Evolutionary conservation across 2,113 vertebrate genomes (phyloP), one percentile per base, ranked within the genome.

Genomic region (Pristiophorus japonicus): DNA sequence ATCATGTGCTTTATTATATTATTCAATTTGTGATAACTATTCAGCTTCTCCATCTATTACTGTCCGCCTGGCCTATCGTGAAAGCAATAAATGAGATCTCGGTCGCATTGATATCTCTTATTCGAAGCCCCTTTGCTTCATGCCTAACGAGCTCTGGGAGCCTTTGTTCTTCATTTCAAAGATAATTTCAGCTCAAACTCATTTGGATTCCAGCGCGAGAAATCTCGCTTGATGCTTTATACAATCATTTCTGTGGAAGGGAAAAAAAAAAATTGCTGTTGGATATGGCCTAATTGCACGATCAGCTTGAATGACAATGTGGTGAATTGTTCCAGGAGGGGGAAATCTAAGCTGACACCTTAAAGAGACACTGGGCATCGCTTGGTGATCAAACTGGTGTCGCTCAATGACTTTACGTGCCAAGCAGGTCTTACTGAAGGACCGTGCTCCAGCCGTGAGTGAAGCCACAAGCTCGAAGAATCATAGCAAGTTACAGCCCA

Each of bases 1-100:
- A 94, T 73, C 93, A 73, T 70, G 66, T 73, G 65, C 66, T 70
- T 70, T 67, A 70, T 94, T 94, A 47, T 30, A 94, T 94, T 94
- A 94, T 94, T 94, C 93, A 94, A 73, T 94, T 70, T 94, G 93
- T 70, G 93, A 67, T 94, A 94, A 94, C 65, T 66, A 94, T 70
- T 94, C 66, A 27, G 4, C 51, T n/a, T 70, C 93, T 94, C 93
- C 63, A 94, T 70, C 93, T 45, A 94, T 94, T 73, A 94, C 66
- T 73, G 92, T 94, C 92, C 30, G 92, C 38, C 38, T 30, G 22
- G 63, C 30, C 87, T 59, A 62, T 91, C 87, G 34, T 67, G 92
- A 66, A 45, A 51, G 63, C 93, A 51, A 45, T 94, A 70, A 94
- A 42, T 70, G 45, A 94, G 47, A 94, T 47, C 93, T 70, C 16